These are phyloP conservation scores for Chaitophorus viminalis DNA, from an alignment of 2,888 invertebrate species.

Conservation along the genomic window DNA sequence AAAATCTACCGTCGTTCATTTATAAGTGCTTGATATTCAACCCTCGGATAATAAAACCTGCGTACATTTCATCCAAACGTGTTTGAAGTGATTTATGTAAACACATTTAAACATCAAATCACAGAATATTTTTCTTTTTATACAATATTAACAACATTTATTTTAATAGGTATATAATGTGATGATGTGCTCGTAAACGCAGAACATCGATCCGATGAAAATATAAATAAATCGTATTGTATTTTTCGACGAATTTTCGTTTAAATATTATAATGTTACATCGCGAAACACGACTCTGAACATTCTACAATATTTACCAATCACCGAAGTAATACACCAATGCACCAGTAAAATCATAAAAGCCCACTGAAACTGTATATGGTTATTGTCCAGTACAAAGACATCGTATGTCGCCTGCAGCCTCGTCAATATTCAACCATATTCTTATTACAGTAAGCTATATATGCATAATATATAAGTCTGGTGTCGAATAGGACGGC, in stretches of 20 bases:
- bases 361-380: neutral
- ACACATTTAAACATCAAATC: neutral
- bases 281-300: neutral
- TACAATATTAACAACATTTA: neutral
- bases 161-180: neutral
- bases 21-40: neutral
- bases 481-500: neutral
- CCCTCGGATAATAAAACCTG: neutral
- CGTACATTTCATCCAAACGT: constrained; percentile 22
- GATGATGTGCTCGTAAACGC: neutral
- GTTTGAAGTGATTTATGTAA: constrained; percentile 16
- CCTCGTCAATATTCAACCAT: neutral
- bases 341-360: too few species aligned
- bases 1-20: constrained; percentile 13
- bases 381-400: neutral
- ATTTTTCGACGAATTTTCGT: neutral
- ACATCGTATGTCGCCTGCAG: neutral
- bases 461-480: constrained; percentile 1
- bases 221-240: neutral
- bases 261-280: too few species aligned
- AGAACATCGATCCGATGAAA: neutral
- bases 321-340: too few species aligned
- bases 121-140: neutral
- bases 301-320: neutral
- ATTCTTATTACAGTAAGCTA: neutral